A percentile compares a stretch with the other conserved stretches of the same genome.
Evolutionary conservation across 2,113 vertebrate species (phyloP).

Genomic region (Hippocampus zosterae): DNA sequence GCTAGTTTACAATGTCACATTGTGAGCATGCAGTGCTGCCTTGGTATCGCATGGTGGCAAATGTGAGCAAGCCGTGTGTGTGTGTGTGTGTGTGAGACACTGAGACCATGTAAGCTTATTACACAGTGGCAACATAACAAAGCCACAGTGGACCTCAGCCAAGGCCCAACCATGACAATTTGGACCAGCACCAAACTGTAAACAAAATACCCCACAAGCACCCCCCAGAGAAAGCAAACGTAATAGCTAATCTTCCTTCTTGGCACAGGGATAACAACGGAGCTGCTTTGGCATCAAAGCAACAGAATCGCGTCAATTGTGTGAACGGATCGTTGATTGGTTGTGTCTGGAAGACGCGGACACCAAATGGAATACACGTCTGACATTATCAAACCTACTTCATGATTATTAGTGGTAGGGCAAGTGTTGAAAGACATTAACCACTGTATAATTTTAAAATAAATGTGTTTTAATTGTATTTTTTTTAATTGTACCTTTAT

Average conservation of each 20-base stretch:
- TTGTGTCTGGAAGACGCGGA: too few species aligned
- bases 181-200: background rate
- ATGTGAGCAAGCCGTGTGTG: slow-evolving; percentile 33
- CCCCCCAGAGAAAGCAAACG: too few species aligned
- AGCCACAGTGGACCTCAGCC: background rate
- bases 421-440: too few species aligned
- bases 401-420: too few species aligned
- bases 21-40: slow-evolving; percentile 36
- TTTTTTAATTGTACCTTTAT: too few species aligned
- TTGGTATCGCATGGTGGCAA: slow-evolving; percentile 50
- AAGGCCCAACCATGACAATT: background rate
- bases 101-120: slow-evolving; percentile 21
- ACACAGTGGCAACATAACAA: background rate
- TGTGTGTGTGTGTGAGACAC: background rate
- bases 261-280: background rate
- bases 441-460: too few species aligned
- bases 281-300: background rate
- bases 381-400: too few species aligned
- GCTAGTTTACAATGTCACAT: background rate
- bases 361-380: too few species aligned
- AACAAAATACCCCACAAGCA: too few species aligned
- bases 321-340: too few species aligned
- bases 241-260: background rate
- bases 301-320: too few species aligned
- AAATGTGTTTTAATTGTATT: too few species aligned